Evolutionary conservation across 2,888 invertebrate species (phyloP).

Genomic region (Herminia tarsipennalis): DNA sequence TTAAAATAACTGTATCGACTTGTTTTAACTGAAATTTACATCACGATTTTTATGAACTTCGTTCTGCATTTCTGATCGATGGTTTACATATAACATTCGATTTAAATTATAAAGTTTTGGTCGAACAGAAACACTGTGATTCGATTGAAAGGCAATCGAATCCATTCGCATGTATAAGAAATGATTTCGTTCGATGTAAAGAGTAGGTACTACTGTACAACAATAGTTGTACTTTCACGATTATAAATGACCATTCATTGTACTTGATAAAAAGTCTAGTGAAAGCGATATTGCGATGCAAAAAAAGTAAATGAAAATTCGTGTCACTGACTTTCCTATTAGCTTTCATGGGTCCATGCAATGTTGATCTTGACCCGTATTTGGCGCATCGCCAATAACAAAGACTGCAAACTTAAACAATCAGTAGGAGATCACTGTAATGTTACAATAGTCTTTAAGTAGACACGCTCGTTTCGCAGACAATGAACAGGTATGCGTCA

Average conservation of each 20-base stretch:
- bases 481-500: conserved; percentile 15
- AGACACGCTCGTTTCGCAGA: conserved; percentile 5
- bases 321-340: conserved; percentile 81
- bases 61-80: conserved; percentile 47
- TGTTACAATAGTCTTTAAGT: conserved; percentile 17
- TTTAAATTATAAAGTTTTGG: conserved; percentile 53
- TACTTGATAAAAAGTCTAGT: conserved; percentile 75
- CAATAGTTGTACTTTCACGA: conserved; percentile 80
- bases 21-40: conserved; percentile 55
- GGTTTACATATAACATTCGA: conserved; percentile 52
- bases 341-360: conserved; percentile 61
- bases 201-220: conserved; percentile 52
- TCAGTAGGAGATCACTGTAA: conserved; percentile 9
- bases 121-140: conserved; percentile 54
- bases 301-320: conserved; percentile 81
- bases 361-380: conserved; percentile 68
- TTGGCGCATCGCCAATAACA: conserved; percentile 42
- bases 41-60: conserved; percentile 49
- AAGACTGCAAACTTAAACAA: conserved; percentile 25
- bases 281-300: conserved; percentile 81
- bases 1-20: conserved; percentile 63
- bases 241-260: conserved; percentile 76
- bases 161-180: conserved; percentile 65
- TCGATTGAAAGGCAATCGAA: conserved; percentile 60
- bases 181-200: conserved; percentile 58